phyloP scores from a whole-genome alignment of 1,140 invertebrate species.

The Lordiphosa collinella region DNA sequence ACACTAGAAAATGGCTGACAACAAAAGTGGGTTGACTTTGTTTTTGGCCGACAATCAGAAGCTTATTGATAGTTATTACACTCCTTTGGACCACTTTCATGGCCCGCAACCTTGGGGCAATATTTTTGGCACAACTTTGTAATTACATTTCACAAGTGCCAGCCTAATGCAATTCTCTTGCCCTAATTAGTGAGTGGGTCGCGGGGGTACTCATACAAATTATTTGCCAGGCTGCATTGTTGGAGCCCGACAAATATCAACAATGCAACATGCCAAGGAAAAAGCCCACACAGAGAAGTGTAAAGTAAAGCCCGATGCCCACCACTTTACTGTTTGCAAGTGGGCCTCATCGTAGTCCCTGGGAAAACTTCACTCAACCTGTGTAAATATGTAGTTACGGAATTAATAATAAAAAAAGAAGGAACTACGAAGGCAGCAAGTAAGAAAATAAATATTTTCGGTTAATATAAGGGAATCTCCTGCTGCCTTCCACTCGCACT shows the following conservation, averaged over 20 bases:
- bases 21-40: slow-evolving; percentile 32
- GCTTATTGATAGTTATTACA: slow-evolving; percentile 67
- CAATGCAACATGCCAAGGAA: slow-evolving; percentile 26
- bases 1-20: slow-evolving; percentile 55
- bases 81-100: slow-evolving; percentile 19
- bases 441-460: slow-evolving; percentile 71
- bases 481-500: slow-evolving; percentile 6
- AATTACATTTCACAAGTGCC: slow-evolving; percentile 50
- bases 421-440: slow-evolving; percentile 21
- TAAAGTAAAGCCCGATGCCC: slow-evolving; percentile 36
- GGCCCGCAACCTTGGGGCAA: slow-evolving; percentile 18
- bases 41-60: slow-evolving; percentile 22
- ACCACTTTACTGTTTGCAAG: slow-evolving; percentile 22
- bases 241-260: slow-evolving; percentile 42
- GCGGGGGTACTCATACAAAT: slow-evolving; percentile 41
- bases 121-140: slow-evolving; percentile 17
- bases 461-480: slow-evolving; percentile 64
- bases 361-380: slow-evolving; percentile 54
- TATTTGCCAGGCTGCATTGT: slow-evolving; percentile 37
- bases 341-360: slow-evolving; percentile 26
- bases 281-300: slow-evolving; percentile 40
- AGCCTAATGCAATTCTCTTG: slow-evolving; percentile 57
- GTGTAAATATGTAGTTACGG: slow-evolving; percentile 67
- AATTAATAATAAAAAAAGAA: slow-evolving; percentile 71
- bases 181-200: slow-evolving; percentile 48